Evolutionary conservation across 2,797 vertebrate species (phyloP), one percentile per base, ranked within the genome.

Genomic region (Chelmon rostratus): DNA sequence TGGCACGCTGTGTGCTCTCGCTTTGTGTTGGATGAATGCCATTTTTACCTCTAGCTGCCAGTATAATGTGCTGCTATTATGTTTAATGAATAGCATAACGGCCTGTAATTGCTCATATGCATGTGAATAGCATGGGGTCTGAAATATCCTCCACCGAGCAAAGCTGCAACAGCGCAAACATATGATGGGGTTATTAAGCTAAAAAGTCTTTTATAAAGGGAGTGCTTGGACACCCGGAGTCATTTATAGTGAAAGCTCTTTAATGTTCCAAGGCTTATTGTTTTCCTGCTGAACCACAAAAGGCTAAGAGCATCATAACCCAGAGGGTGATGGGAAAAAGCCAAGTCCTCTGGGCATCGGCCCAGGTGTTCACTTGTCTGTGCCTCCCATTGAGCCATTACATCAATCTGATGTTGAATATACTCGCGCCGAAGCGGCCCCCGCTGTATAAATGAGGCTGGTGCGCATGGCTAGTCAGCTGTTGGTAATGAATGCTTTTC

Each of bases 91-190:
- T 87, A 83, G 87, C 86, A 84, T 86, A 93, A 92, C 68, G 53
- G 88, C 66, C 87, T 57, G 73, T 94, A 94, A 94, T 94, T 94
- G 90, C 91, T 91, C 80, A 94, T 92, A 87, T 93, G 88, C 91
- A 92, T 93, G 86, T 93, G 89, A 91, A 94, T 88, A 72, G 85
- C 31, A 0, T 1, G 6, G 35, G 28, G 85, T 85, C 87, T 88
- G 83, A 85, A 90, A 86, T 75, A 76, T 13, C 84, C 69, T 56
- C 64, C 2, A 25, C 59, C 25, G n/a, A 68, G 73, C 71, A 56
- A 38, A 79, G 78, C 76, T 16, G 42, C 52, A 63, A 82, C 70
- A 72, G 82, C 81, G 82, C 78, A 85, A 83, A 89, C 84, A 77
- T 54, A 67, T 21, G 86, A 79, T 5, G 25, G 76, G 47, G 83